A percentile compares a stretch with the other conserved stretches of the same genome.
Evolutionary conservation across 2,113 vertebrate genomes (phyloP).

Genomic region (Atlantisia rogersi): DNA sequence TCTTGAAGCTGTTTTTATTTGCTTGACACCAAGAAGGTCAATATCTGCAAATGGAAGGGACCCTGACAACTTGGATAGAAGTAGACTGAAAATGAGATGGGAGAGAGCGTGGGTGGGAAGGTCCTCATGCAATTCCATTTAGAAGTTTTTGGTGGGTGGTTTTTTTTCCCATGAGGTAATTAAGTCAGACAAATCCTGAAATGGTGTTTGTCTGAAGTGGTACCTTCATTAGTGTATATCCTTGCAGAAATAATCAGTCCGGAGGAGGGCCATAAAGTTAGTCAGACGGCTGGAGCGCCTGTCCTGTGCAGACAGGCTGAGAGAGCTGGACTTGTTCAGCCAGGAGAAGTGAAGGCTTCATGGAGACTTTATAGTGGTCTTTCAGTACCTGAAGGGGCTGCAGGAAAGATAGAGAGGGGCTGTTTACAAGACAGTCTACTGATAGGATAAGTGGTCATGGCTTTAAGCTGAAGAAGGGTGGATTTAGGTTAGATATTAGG

Average conservation of each 20-base stretch:
- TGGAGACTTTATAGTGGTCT: too few relatives aligned
- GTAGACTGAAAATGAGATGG: neutral
- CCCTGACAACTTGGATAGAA: neutral
- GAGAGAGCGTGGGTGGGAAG: fast-evolving
- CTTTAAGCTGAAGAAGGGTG: too few relatives aligned
- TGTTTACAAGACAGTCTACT: too few relatives aligned
- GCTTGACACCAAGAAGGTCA: neutral
- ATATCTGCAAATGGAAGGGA: neutral
- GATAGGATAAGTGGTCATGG: too few relatives aligned
- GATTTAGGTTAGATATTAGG: too few relatives aligned
- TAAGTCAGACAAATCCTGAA: neutral
- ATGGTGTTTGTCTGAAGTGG: neutral
- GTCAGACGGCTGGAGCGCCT: too few relatives aligned
- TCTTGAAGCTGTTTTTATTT: neutral
- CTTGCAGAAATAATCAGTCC: neutral
- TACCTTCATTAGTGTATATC: neutral
- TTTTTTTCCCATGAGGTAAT: neutral
- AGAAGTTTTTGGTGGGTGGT: fast-evolving
- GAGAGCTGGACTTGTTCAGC: too few relatives aligned
- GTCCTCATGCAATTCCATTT: neutral
- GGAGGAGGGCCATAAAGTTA: too few relatives aligned
- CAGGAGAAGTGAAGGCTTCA: too few relatives aligned
- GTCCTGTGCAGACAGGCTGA: too few relatives aligned
- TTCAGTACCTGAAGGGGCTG: too few relatives aligned
- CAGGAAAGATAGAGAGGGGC: too few relatives aligned